Conservation (phyloP, 2,113 vertebrate species). For the Crotalus viridis region DNA sequence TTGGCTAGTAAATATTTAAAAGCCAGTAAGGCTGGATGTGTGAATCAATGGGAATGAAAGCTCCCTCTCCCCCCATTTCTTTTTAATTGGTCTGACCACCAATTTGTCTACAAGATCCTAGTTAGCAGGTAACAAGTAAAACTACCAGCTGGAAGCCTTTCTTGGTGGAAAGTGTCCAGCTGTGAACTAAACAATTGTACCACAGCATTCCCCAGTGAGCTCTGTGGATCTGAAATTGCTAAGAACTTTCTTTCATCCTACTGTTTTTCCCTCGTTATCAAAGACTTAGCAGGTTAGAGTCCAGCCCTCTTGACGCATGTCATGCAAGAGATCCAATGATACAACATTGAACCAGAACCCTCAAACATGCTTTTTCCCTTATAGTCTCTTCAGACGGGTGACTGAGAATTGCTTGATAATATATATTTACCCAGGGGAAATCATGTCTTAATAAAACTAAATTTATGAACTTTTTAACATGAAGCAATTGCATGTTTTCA, state of each 20-base stretch:
- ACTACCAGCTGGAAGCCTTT: constrained; percentile 39
- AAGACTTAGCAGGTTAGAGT: constrained; percentile 25
- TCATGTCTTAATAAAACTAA: constrained; percentile 17
- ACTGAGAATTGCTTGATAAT: not conserved
- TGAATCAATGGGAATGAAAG: constrained; percentile 57
- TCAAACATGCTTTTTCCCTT: not conserved
- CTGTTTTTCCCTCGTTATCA: constrained; percentile 43
- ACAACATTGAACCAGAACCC: not conserved
- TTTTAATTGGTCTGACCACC: constrained; percentile 42
- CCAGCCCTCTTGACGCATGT: constrained; percentile 39
- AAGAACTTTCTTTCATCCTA: constrained; percentile 19
- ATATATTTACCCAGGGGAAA: not conserved
- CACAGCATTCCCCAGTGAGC: constrained; percentile 23
- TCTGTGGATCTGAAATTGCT: constrained; percentile 4
- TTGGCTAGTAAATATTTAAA: constrained; percentile 64
- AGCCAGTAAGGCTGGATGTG: constrained; percentile 45
- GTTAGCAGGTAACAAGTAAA: constrained; percentile 34
- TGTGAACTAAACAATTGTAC: constrained; percentile 38
- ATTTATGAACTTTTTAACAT: constrained; percentile 8
- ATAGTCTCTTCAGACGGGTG: constrained; percentile 13
- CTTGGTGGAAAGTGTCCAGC: constrained; percentile 22
- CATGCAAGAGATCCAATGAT: constrained; percentile 4
- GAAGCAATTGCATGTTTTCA: constrained; percentile 2
- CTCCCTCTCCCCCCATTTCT: constrained; percentile 44
- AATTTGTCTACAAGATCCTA: constrained; percentile 48